These are phyloP conservation scores for Diglossa cyanea DNA, from an alignment of 2,797 vertebrate species.

Conservation along the genomic window DNA sequence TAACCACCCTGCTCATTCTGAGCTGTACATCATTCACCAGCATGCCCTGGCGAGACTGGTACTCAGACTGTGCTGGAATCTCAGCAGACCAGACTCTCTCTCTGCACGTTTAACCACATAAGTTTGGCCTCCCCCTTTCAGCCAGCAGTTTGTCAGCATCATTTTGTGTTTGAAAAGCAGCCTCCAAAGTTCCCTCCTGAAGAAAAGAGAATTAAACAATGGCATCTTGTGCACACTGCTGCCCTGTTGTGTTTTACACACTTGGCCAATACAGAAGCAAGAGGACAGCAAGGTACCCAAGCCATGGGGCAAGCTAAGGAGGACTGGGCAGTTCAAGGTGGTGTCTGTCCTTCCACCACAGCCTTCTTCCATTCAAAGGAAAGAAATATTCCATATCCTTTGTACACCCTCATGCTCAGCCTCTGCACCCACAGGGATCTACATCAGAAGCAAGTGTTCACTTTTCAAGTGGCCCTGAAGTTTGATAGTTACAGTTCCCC, in stretches of 20 bases:
- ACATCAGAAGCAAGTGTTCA: background rate
- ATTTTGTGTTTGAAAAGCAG: background rate
- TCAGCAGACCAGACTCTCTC: background rate
- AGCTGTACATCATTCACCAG: background rate
- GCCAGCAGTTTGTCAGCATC: background rate
- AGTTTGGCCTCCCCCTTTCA: background rate
- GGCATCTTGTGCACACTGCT: background rate
- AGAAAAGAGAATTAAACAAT: background rate
- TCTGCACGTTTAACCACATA: rapidly evolving
- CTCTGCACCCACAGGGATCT: background rate
- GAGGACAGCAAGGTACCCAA: rapidly evolving
- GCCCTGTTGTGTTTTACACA: background rate
- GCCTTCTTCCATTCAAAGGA: background rate
- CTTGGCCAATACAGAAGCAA: background rate
- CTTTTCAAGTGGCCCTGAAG: background rate
- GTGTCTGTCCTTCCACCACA: background rate
- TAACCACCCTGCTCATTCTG: background rate
- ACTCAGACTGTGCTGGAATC: background rate
- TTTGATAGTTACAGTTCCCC: background rate
- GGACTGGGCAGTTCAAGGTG: background rate
- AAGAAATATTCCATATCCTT: background rate
- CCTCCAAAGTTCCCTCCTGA: background rate
- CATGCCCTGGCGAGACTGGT: background rate
- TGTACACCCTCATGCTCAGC: background rate
- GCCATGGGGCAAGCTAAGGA: background rate